phyloP scores from a whole-genome alignment of 2,113 vertebrate species.

The Egretta garzetta region DNA sequence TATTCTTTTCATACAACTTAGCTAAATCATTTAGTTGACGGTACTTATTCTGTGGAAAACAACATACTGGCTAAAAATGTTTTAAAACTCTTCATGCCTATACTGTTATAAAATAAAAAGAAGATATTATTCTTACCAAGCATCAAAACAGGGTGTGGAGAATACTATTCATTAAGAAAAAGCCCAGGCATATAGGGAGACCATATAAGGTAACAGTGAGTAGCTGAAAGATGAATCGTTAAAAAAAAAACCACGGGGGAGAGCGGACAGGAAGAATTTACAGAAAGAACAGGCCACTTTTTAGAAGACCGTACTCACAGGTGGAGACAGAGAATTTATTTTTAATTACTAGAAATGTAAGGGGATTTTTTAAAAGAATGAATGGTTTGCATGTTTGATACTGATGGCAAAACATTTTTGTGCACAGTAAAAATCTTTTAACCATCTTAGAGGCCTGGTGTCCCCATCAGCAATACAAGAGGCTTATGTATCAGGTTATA shows the following conservation, averaged over 20 bases:
- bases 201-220: not conserved
- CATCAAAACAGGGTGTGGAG: not conserved
- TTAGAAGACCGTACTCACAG: not conserved
- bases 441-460: not conserved
- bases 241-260: not conserved
- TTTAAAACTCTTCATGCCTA: not conserved
- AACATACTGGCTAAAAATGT: not conserved
- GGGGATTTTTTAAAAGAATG: not conserved
- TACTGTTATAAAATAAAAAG: not conserved
- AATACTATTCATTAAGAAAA: not conserved
- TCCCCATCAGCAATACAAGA: not conserved
- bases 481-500: not conserved
- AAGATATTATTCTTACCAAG: not conserved
- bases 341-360: not conserved
- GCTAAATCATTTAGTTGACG: not conserved
- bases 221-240: not conserved
- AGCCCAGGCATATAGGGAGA: not conserved
- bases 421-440: not conserved
- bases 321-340: not conserved
- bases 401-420: not conserved
- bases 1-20: not conserved
- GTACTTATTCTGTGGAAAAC: not conserved
- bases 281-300: not conserved
- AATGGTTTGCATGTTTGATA: not conserved
- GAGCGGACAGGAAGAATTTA: constrained; percentile 2